A percentile compares a stretch with the other conserved stretches of the same genome.
These are phyloP conservation scores for Chloebia gouldiae DNA, from an alignment of 2,113 vertebrate species.

Conservation along the genomic window DNA sequence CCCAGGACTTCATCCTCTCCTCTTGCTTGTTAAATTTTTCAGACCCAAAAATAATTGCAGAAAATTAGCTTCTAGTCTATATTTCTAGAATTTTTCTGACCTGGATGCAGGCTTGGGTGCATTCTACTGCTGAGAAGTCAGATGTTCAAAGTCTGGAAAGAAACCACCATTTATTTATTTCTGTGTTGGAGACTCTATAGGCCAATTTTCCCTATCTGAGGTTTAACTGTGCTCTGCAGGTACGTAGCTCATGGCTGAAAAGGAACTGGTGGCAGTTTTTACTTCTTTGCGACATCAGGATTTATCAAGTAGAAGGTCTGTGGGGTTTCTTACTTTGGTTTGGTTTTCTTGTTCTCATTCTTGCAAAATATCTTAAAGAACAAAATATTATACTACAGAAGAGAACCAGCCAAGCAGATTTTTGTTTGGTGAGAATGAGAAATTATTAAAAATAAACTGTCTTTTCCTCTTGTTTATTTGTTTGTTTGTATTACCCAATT, in stretches of 20 bases:
- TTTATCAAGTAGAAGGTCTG: neutral
- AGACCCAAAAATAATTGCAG: neutral
- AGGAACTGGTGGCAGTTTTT: neutral
- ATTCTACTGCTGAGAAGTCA: neutral
- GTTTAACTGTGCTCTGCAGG: neutral
- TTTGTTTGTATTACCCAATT: neutral
- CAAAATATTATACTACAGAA: neutral
- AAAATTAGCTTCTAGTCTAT: neutral
- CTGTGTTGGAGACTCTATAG: neutral
- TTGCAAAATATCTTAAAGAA: neutral
- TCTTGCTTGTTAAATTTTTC: neutral
- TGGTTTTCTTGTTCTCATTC: neutral
- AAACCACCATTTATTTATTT: neutral
- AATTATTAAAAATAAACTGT: neutral
- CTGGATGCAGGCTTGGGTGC: neutral
- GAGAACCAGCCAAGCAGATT: neutral
- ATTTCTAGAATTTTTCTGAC: neutral
- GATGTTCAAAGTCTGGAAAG: neutral
- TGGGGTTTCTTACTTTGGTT: neutral
- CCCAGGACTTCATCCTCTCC: neutral
- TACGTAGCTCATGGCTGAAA: neutral
- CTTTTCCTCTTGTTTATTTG: neutral
- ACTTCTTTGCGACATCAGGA: neutral
- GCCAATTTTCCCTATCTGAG: neutral
- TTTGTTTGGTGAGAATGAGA: neutral